Conservation (phyloP, 2,113 vertebrate genomes). For the Datnioides undecimradiatus region DNA sequence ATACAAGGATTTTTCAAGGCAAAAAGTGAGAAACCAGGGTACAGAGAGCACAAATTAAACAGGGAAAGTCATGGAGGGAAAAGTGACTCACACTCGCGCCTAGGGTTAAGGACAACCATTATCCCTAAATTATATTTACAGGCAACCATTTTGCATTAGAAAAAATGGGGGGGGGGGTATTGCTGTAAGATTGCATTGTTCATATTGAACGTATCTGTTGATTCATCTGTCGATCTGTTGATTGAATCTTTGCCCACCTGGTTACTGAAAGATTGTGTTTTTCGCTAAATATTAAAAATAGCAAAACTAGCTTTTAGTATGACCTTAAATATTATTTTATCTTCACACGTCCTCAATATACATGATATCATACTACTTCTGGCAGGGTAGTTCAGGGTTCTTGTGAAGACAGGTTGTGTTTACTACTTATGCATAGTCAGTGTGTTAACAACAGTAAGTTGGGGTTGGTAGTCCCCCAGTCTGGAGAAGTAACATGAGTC, state of each 20-base stretch:
- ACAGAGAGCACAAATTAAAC: conserved; percentile 12
- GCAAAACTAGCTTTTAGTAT: neutral
- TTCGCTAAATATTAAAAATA: neutral
- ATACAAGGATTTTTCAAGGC: neutral
- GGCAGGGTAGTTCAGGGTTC: too few relatives aligned
- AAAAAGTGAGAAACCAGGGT: neutral
- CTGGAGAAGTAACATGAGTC: too few relatives aligned
- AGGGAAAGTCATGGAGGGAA: neutral
- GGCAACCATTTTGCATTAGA: neutral
- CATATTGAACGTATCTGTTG: too few relatives aligned
- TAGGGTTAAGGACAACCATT: conserved; percentile 8
- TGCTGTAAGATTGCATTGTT: neutral
- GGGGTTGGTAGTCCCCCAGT: too few relatives aligned
- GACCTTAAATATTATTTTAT: neutral
- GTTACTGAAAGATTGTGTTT: neutral
- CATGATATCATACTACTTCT: neutral
- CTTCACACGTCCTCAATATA: neutral
- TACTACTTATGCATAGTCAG: too few relatives aligned
- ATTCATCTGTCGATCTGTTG: neutral
- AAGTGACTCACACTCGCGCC: neutral
- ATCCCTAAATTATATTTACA: conserved; percentile 5
- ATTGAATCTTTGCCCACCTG: neutral
- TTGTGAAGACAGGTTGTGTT: too few relatives aligned
- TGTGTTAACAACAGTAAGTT: too few relatives aligned
- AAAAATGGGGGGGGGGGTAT: conserved; percentile 2